Base-by-base conservation (phyloP, 2,113 vertebrate species). In the Hyperoodon ampullatus region DNA sequence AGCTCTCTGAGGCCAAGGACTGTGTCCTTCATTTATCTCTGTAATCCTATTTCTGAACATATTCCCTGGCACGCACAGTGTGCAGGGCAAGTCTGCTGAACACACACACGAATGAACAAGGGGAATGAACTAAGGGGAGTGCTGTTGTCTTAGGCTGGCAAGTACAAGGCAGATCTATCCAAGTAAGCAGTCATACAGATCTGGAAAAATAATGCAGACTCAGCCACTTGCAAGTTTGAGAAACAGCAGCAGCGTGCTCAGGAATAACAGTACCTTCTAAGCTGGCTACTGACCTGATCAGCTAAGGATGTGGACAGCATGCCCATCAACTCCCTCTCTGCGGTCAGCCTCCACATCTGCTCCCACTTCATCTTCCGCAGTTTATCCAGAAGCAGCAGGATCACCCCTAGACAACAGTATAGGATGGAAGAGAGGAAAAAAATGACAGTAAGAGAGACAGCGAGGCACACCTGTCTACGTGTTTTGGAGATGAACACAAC, bases 291-390 rank as follows among this genome's bases (percentile, higher is more conserved):
- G 94, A 99, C 99, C 99, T 99, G 99, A 98, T 99, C 99, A 81
- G 99, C 99, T 97, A 99, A 98, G 8, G 99, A 99, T 4, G 99
- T 99, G 77, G 99, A 99, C 0, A 99, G 98, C 99, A 99, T 99
- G 98, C 99, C 99, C 99, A 99, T 99, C 44, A 99, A 99, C 94
- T 99, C 99, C 61, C 99, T 98, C 98, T 99, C 99, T 0, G 99
- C 99, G 0, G 99, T 99, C 94, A 99, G 98, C 70, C 99, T 99
- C 99, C 99, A 99, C 99, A 99, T 99, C 99, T 99, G 99, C 95
- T 99, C 99, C 99, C 99, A 99, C 70, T 99, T 99, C 98, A 99
- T 99, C 98, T 99, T 99, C 96, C 99, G 98, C 39, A 99, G 98
- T 95, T 99, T 99, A 96, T 99, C 99, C 7, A 99, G 98, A 63